phyloP scores from a whole-genome alignment of 1,140 invertebrate genomes.

The Branchinecta lindahli region DNA sequence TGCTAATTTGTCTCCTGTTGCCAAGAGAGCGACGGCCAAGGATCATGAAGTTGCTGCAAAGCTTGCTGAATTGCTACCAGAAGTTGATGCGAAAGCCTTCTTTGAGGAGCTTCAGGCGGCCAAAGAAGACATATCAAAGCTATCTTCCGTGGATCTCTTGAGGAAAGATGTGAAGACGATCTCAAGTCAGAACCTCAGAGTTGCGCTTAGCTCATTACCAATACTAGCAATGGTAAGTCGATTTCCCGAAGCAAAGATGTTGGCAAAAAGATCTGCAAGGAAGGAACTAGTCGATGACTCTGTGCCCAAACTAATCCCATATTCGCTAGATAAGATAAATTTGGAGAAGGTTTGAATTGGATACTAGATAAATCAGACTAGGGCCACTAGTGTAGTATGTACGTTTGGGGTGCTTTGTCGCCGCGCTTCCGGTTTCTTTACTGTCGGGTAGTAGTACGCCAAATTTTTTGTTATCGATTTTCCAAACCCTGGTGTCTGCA shows the following conservation, averaged over 20 bases:
- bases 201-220: slow-evolving; percentile 19
- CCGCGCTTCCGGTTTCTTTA: too few species aligned
- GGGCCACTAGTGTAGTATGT: too few species aligned
- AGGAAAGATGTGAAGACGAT: slow-evolving; percentile 20
- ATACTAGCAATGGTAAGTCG: slow-evolving; percentile 5
- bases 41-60: slow-evolving; percentile 18
- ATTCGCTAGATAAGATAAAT: too few species aligned
- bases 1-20: slow-evolving; percentile 18
- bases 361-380: too few species aligned
- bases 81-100: slow-evolving; percentile 11
- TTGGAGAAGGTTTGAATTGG: too few species aligned
- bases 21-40: slow-evolving; percentile 21
- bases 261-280: too few species aligned
- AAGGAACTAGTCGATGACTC: too few species aligned
- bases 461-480: too few species aligned
- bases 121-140: slow-evolving; percentile 18
- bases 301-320: too few species aligned
- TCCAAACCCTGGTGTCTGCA: too few species aligned
- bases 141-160: slow-evolving; percentile 17
- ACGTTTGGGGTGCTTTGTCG: too few species aligned
- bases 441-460: too few species aligned
- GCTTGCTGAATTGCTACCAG: slow-evolving; percentile 12
- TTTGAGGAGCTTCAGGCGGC: slow-evolving; percentile 19
- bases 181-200: slow-evolving; percentile 7
- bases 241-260: not conserved